Evolutionary conservation across 2,888 invertebrate species (phyloP), one percentile per base, ranked within the genome.

Genomic region (Cataglyphis livida): DNA sequence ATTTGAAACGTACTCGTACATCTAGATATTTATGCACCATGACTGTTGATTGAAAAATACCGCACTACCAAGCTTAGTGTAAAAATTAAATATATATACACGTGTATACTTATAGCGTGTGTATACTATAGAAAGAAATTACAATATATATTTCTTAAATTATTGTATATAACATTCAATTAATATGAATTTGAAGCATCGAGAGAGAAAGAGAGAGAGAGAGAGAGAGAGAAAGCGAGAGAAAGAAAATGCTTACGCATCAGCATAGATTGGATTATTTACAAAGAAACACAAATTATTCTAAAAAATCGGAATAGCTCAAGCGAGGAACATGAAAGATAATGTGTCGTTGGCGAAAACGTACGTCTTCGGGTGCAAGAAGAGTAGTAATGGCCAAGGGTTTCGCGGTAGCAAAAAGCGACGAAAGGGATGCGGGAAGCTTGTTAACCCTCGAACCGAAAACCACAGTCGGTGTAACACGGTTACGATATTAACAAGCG

Each of bases 381-480:
- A 78, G 70, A 59, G 70, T 70, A 25, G 32, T 57, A 78, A 78
- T 70, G 57, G 57, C 21, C 78, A 57, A 57, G 59, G 51, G n/a
- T 51, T 51, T 51, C 21, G 32, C 15, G 44, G 44, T 10, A n/a
- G 12, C 28, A 3, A 51, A 35, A 28, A 28, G 21, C n/a, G 18
- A 21, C 12, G 18, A 28, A 9, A 18, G 44, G 9, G 78, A 5
- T 18, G 44, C 70, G 59, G 78, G 57, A 70, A 59, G 71, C 78
- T 79, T 71, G 78, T 79, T 79, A 79, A 79, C 71, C 71, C 57
- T 44, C 59, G 59, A 78, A 79, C 59, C 57, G 78, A 79, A 71
- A 79, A 79, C 78, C 78, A 35, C 78, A 71, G 28, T 38, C 54
- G 38, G 38, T 28, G 54, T 68, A 68, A 54, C 21, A 25, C 41